Base-by-base conservation (phyloP, 2,888 invertebrate genomes). In the Congeria kusceri region DNA sequence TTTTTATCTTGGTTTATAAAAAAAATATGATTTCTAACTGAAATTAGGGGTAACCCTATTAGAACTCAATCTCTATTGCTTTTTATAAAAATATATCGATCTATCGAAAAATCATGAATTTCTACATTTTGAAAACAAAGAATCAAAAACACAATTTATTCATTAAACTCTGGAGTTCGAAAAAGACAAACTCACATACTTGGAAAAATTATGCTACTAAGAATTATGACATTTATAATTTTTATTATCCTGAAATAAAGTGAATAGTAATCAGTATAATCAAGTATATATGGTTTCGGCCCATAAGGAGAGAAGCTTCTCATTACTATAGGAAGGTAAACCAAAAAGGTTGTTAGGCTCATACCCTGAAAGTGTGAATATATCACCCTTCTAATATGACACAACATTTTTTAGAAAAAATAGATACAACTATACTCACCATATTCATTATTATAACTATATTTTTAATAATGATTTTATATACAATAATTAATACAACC, bases 171-270 rank as follows among this genome's bases (percentile, higher is more conserved):
- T 4, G n/a, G 20, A 20, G 13, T 53, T 53, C 53, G 23, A 20
- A n/a, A 53, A 23, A 53, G 53, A n/a, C 53, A 53, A 20, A 53
- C 86, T 32, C 2, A 56, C 20, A 20, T 28, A 57, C 3, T 53
- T 28, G 47, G 2, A 59, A 25, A 13, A 59, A 29, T 59, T 67
- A 4, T 61, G 47, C 5, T 28, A 46, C 4, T 23, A 47, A 7
- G 53, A 23, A 11, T 58, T 27, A 46, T 84, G 87, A 83, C 87
- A 76, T 59, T 87, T 86, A 64, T 80, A 87, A 59, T 88, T 88
- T 83, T 87, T 74, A 61, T 81, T 68, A 71, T 81, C 67, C 80
- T 75, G 32, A 67, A 27, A 79, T n/a, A 39, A 23, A 4, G 5
- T 4, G 18, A 79, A 80, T 4, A 32, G 9, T 32, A n/a, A n/a